A percentile compares a stretch with the other conserved stretches of the same genome.
Evolutionary conservation across 2,113 vertebrate species (phyloP).

Genomic region (Oryzias javanicus): DNA sequence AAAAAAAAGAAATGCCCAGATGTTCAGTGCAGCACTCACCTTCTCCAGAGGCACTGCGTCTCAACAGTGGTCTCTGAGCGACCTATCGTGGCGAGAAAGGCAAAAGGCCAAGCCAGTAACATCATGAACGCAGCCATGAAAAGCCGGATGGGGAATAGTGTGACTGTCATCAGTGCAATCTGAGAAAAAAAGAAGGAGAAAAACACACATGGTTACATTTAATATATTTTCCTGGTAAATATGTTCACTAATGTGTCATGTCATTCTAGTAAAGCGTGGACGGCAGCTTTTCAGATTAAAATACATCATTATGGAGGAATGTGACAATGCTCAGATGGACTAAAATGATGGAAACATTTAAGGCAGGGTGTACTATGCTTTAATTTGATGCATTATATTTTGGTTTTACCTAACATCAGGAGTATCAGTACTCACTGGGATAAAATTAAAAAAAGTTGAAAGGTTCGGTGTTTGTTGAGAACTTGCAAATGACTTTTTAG

Average conservation of each 20-base stretch:
- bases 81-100: constrained; percentile 87
- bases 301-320: no score
- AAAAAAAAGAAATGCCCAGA: neutral
- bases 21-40: constrained; percentile 45
- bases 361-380: no score
- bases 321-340: no score
- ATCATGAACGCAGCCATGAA: constrained; percentile 94
- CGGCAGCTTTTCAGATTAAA: no score
- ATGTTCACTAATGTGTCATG: no score
- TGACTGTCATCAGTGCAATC: constrained; percentile 93
- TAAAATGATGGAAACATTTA: no score
- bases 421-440: neutral
- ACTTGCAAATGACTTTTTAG: no score
- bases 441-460: neutral
- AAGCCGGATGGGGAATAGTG: constrained; percentile 92
- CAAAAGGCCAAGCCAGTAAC: constrained; percentile 96
- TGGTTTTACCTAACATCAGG: neutral
- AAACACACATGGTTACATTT: neutral
- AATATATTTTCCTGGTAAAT: no score
- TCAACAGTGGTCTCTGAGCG: constrained; percentile 81
- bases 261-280: no score
- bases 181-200: constrained; percentile 63
- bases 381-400: no score
- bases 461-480: no score
- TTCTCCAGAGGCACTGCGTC: constrained; percentile 88